Evolutionary conservation across 2,888 invertebrate species (phyloP), one percentile per base, ranked within the genome.

Genomic region (Drosophila melanosoma): DNA sequence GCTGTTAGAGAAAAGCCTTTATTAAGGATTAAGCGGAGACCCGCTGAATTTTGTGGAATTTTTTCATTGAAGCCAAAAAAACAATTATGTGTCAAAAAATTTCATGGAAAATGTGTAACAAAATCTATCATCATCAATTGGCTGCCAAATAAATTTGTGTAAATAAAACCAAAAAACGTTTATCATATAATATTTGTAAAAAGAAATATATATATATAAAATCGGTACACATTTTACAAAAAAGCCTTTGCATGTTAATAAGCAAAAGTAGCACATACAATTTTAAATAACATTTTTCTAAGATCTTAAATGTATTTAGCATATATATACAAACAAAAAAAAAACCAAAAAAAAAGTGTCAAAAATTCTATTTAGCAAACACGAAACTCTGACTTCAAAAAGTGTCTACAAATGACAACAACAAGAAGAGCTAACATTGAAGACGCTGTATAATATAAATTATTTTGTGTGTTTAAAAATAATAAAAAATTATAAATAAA

Each of bases 371-470:
- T 49, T 40, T 32, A 74, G 36, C 45, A 17, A 54, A 74, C 58
- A 64, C 63, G 53, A 73, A 73, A 64, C 70, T 74, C 68, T 72
- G 56, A 53, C 81, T 76, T 64, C 63, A 23, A 76, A 75, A 83
- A 78, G 60, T 83, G 82, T 87, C 83, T 85, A 74, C 65, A 87
- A 83, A 79, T 79, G 90, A 80, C 90, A 87, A 87, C 87, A 90
- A 90, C 89, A 87, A 90, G 83, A 90, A 90, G 89, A 87, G 90
- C 87, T 87, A 87, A 87, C 90, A 82, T 60, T 29, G 38, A 45
- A 59, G 64, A 80, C 69, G 80, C 62, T 57, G 58, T 56, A 68
- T 11, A 61, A 71, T 49, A 60, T 29, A 45, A 48, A 49, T 48
- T 23, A 35, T 38, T 60, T 51, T 67, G 52, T 74, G 60, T 69